Conservation (phyloP, 2,888 invertebrate species). For the Nesidiocoris tenuis region DNA sequence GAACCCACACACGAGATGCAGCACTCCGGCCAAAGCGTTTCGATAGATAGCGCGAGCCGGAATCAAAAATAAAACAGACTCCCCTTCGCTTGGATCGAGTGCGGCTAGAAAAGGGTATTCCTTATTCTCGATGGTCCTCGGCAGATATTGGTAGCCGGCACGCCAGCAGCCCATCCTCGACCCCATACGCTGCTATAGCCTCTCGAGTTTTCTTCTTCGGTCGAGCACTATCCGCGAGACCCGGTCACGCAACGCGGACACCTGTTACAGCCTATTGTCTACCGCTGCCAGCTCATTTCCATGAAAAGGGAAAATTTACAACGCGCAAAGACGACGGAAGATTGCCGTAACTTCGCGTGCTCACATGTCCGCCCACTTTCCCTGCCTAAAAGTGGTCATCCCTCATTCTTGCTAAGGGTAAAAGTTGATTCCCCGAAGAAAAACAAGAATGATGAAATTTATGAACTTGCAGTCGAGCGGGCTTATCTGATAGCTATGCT, state of each 20-base stretch:
- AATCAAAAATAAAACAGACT: background rate
- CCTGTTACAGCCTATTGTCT: conserved; percentile 39
- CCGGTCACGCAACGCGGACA: conserved; percentile 37
- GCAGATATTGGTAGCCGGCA: conserved; percentile 35
- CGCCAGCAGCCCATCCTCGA: conserved; percentile 17
- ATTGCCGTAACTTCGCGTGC: background rate
- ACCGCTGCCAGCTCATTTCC: conserved; percentile 30
- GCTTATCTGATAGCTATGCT: no score
- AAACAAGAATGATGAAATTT: no score
- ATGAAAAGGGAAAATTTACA: conserved; percentile 38
- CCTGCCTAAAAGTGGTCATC: no score
- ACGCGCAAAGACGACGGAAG: background rate
- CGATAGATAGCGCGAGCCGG: background rate
- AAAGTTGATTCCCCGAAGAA: no score
- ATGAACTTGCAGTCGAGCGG: no score
- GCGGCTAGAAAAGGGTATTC: background rate
- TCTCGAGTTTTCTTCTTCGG: background rate
- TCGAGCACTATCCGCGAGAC: background rate
- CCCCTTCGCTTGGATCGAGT: background rate
- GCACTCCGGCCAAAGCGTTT: background rate
- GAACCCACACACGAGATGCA: background rate
- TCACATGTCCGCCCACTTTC: background rate
- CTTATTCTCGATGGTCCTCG: conserved; percentile 16
- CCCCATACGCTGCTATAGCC: background rate
- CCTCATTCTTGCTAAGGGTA: no score